Evolutionary conservation across 2,888 invertebrate genomes (phyloP).

Genomic region (Mythimna albipuncta): DNA sequence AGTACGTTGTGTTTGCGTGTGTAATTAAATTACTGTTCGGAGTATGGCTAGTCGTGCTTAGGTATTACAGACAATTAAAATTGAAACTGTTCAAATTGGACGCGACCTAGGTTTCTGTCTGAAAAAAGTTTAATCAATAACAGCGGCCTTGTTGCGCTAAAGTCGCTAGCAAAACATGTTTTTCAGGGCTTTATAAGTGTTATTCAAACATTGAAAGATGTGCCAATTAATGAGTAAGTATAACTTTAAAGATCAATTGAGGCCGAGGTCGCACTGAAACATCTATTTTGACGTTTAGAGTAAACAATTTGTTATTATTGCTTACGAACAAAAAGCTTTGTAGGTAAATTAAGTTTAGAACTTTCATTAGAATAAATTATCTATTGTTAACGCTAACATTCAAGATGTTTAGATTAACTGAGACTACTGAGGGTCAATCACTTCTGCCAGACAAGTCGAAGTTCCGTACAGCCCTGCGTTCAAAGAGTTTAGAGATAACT

Average conservation of each 20-base stretch:
- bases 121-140: background rate
- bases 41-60: slow-evolving; percentile 25
- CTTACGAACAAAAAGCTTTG: slow-evolving; percentile 2
- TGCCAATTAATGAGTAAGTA: background rate
- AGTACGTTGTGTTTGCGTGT: slow-evolving; percentile 41
- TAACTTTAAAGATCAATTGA: slow-evolving; percentile 6
- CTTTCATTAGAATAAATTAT: slow-evolving; percentile 17
- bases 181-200: background rate
- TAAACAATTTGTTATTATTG: slow-evolving; percentile 14
- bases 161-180: background rate
- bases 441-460: slow-evolving; percentile 13
- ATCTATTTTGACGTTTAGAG: slow-evolving; percentile 2
- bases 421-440: slow-evolving; percentile 19
- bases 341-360: slow-evolving; percentile 8
- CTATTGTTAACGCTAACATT: slow-evolving; percentile 12
- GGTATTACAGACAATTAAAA: slow-evolving; percentile 20
- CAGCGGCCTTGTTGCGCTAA: background rate
- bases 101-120: background rate
- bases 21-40: slow-evolving; percentile 17
- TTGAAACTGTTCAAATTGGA: background rate
- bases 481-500: too few species aligned
- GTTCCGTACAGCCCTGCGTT: background rate
- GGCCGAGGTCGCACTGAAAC: background rate
- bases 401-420: slow-evolving; percentile 27
- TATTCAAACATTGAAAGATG: background rate